A percentile compares a stretch with the other conserved stretches of the same genome.
Evolutionary conservation across 2,113 vertebrate species (phyloP).

Genomic region (Sapajus apella): DNA sequence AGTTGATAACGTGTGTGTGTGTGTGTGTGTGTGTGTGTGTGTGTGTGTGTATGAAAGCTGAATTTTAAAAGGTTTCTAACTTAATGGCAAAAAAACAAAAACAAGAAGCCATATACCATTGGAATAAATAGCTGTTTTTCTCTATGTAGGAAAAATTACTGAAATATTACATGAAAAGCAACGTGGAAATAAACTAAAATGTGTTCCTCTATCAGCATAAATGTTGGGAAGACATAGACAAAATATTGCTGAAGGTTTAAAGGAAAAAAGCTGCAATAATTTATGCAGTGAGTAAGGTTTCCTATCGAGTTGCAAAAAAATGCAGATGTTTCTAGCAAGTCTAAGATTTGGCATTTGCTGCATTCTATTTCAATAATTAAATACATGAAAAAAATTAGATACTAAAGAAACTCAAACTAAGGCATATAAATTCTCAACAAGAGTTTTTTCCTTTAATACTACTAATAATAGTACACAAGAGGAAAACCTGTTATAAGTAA

Average conservation of each 20-base stretch:
- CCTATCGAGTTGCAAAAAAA: neutral
- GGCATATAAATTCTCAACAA: neutral
- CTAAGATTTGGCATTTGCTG: neutral
- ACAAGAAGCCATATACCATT: neutral
- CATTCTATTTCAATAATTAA: constrained; percentile 41
- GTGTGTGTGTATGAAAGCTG: neutral
- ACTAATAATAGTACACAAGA: neutral
- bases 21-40: too few relatives aligned
- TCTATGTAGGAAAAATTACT: neutral
- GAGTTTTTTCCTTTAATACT: neutral
- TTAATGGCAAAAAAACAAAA: neutral
- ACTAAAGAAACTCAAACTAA: neutral
- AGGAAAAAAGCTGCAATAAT: neutral
- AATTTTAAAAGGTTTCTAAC: neutral
- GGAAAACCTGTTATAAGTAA: neutral
- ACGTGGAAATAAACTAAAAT: neutral
- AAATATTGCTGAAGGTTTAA: neutral
- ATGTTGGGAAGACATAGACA: neutral
- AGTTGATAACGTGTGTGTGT: neutral
- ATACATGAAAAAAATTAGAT: neutral
- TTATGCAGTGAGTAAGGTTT: neutral
- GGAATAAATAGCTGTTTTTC: neutral
- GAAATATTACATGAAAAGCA: neutral
- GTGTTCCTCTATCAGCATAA: neutral
- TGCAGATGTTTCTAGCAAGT: neutral